phyloP scores from a whole-genome alignment of 2,797 vertebrate species.

The Decapterus maruadsi region DNA sequence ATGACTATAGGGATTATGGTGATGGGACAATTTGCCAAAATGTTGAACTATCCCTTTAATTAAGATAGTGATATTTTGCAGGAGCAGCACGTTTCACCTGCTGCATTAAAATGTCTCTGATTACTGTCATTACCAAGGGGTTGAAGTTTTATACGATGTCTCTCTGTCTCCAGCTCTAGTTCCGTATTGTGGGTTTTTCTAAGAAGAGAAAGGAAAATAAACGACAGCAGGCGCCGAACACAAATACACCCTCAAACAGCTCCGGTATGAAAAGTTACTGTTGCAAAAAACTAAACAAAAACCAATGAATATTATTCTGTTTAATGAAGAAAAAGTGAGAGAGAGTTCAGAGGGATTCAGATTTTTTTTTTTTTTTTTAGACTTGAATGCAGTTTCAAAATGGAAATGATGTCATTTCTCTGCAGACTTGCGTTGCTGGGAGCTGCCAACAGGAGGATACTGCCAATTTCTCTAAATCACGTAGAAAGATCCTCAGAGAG shows the following conservation, averaged over 20 bases:
- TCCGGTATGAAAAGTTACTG: not conserved
- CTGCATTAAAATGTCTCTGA: not conserved
- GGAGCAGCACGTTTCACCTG: constrained; percentile 1
- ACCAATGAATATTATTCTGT: not conserved
- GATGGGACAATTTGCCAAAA: no score
- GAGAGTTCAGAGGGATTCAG: not conserved
- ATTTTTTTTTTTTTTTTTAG: constrained; percentile 24
- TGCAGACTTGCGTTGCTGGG: constrained; percentile 22
- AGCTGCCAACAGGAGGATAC: constrained; percentile 47
- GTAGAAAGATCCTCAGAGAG: constrained; percentile 54
- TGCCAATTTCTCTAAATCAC: constrained; percentile 56
- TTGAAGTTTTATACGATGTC: not conserved
- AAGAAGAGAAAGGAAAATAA: not conserved
- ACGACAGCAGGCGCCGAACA: not conserved
- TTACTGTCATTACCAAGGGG: not conserved
- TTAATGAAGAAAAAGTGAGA: not conserved
- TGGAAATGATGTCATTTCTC: constrained; percentile 59
- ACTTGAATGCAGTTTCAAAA: constrained; percentile 31
- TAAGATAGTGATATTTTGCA: not conserved
- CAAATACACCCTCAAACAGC: not conserved
- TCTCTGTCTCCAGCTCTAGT: not conserved
- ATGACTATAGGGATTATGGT: no score
- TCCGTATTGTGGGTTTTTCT: not conserved
- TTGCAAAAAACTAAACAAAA: not conserved
- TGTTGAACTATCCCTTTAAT: no score